A percentile compares a stretch with the other conserved stretches of the same genome.
Conservation (phyloP, 2,888 invertebrate species). For the Ormyrus thymus region DNA sequence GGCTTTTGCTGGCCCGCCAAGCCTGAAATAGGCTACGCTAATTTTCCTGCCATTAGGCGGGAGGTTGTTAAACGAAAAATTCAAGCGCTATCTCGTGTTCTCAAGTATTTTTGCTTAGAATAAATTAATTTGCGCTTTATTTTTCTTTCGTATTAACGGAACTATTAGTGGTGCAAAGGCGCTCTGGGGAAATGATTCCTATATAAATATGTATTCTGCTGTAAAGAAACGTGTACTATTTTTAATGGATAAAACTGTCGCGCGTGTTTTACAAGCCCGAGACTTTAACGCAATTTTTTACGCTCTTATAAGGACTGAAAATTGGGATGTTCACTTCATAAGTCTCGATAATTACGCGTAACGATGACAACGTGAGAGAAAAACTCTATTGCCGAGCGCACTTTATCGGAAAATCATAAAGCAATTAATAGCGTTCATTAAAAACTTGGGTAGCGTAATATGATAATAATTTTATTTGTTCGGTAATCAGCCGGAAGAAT, state of each 20-base stretch:
- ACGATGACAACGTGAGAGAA: constrained; percentile 68
- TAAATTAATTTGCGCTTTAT: too few species aligned
- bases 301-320: constrained; percentile 35
- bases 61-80: too few species aligned
- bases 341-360: constrained; percentile 45
- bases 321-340: constrained; percentile 34
- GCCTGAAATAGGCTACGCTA: too few species aligned
- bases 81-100: too few species aligned
- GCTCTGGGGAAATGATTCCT: too few species aligned
- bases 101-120: too few species aligned
- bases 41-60: too few species aligned
- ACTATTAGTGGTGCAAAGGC: too few species aligned
- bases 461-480: constrained; percentile 72
- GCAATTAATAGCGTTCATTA: constrained; percentile 74
- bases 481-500: constrained; percentile 68
- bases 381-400: constrained; percentile 67
- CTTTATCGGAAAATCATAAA: constrained; percentile 74
- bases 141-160: too few species aligned
- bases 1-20: neutral
- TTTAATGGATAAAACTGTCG: too few species aligned
- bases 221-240: too few species aligned
- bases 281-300: constrained; percentile 1
- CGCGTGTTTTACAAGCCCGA: neutral
- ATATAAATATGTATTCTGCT: too few species aligned
- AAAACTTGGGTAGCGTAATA: constrained; percentile 62